A percentile compares a stretch with the other conserved stretches of the same genome.
Conservation (phyloP, 2,797 vertebrate species). For the Botia almorhae region DNA sequence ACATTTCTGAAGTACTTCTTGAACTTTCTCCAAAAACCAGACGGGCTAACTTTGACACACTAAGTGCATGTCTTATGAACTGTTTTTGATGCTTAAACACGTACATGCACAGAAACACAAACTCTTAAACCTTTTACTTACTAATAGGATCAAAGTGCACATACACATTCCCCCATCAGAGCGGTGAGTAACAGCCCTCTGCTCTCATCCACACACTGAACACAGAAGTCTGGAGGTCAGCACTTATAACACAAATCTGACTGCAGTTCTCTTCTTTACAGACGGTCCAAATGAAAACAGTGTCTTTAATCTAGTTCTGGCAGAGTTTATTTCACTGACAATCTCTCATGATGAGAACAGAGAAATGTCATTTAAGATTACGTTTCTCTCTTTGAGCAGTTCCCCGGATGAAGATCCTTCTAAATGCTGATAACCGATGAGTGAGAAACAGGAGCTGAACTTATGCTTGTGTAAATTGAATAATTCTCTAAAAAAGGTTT, state of each 20-base stretch:
- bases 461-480: conserved; percentile 55
- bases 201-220: conserved; percentile 31
- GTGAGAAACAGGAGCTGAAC: conserved; percentile 56
- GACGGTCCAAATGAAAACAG: conserved; percentile 7
- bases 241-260: not conserved
- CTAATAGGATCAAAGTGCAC: conserved; percentile 13
- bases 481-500: conserved; percentile 47
- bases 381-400: conserved; percentile 56
- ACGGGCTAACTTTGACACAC: conserved; percentile 12
- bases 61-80: conserved; percentile 9
- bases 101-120: not conserved
- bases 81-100: no score
- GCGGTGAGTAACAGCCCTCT: conserved; percentile 48
- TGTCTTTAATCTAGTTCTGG: conserved; percentile 57
- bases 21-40: conserved; percentile 32
- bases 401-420: conserved; percentile 56
- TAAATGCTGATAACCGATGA: conserved; percentile 61
- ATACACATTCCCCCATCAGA: conserved; percentile 11
- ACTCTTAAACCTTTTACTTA: conserved; percentile 3
- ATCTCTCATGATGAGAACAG: conserved; percentile 62
- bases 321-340: conserved; percentile 65
- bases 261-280: conserved; percentile 4
- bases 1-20: conserved; percentile 16
- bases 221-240: conserved; percentile 42
- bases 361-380: conserved; percentile 63